Evolutionary conservation across 2,797 vertebrate species (phyloP).

Genomic region (Onychomys torridus): DNA sequence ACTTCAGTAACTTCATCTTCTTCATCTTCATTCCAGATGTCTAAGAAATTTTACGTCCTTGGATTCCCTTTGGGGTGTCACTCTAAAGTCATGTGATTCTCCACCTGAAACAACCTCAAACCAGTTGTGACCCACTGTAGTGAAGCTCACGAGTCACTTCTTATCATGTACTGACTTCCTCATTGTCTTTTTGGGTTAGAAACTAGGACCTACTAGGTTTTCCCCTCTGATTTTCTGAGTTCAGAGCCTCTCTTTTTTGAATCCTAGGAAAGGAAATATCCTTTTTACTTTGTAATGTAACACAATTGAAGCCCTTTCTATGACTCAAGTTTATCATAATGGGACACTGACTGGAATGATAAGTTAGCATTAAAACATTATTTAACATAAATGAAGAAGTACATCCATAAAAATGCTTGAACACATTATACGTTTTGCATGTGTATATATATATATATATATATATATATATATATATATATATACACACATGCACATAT

Average conservation of each 20-base stretch:
- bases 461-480: too few relatives aligned
- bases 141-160: not conserved
- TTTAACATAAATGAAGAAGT: conserved; percentile 1
- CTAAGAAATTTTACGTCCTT: not conserved
- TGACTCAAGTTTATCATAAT: not conserved
- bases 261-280: not conserved
- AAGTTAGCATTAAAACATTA: not conserved
- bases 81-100: not conserved
- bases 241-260: not conserved
- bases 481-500: not conserved
- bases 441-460: not conserved
- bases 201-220: not conserved
- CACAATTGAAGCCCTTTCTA: not conserved
- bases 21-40: not conserved
- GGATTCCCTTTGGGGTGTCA: not conserved
- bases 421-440: not conserved
- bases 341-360: not conserved
- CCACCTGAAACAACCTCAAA: not conserved
- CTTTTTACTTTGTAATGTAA: not conserved
- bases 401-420: not conserved
- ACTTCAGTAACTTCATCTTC: not conserved
- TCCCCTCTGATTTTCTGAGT: not conserved
- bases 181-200: not conserved
- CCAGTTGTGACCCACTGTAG: not conserved
- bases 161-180: not conserved